These are phyloP conservation scores for Petrocephalus sullivani DNA, from an alignment of 2,797 vertebrate species.

Conservation along the genomic window DNA sequence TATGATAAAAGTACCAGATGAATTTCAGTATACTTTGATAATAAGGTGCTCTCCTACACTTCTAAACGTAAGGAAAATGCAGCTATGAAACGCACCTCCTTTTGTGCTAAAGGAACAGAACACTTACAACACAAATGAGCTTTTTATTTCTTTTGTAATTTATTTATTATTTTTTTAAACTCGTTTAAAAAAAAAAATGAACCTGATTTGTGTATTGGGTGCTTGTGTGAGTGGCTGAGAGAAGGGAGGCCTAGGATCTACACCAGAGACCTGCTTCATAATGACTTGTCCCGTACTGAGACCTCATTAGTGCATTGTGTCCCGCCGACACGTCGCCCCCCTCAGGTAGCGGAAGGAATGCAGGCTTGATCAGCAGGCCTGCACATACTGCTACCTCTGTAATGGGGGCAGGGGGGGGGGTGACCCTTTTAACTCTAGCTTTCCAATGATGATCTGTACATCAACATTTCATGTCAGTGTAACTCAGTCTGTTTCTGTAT, in stretches of 20 bases:
- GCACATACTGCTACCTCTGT: neutral
- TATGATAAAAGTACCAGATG: conserved; percentile 48
- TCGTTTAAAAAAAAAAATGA: conserved; percentile 21
- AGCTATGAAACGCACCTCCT: conserved; percentile 59
- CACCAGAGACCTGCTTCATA: neutral
- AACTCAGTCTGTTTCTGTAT: neutral
- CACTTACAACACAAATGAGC: neutral
- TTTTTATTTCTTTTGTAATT: conserved; percentile 35
- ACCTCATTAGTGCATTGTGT: neutral
- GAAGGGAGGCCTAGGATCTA: conserved; percentile 18
- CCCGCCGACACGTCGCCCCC: neutral
- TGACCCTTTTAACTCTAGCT: neutral
- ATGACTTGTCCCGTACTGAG: neutral
- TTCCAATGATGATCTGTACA: neutral
- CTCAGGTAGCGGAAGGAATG: neutral
- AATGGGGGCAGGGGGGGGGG: neutral
- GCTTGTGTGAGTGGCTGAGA: conserved; percentile 41
- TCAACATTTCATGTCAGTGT: neutral
- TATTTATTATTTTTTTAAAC: conserved; percentile 25
- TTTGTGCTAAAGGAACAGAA: conserved; percentile 49
- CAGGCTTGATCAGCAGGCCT: neutral
- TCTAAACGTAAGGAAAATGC: conserved; percentile 65
- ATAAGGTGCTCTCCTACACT: conserved; percentile 71
- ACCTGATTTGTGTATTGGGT: conserved; percentile 25
- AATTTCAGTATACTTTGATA: conserved; percentile 59